Base-by-base conservation (phyloP, 2,113 vertebrate species). In the Tricholaema leucomelas region DNA sequence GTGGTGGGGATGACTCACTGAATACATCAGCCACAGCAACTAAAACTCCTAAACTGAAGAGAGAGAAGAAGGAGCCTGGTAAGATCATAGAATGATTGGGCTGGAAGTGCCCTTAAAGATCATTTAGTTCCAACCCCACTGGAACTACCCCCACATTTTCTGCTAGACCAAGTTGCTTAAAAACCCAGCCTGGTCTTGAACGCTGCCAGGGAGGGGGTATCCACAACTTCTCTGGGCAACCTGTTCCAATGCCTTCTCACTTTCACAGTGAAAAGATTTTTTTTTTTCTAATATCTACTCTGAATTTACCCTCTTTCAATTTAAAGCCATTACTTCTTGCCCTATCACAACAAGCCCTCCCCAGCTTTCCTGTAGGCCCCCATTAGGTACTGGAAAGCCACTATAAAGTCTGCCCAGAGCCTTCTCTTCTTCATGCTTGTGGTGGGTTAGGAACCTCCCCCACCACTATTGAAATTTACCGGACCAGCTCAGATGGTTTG, bases 11-110 rank as follows among this genome's bases (percentile, higher is more conserved):
- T 85, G 98, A 98, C 64, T 81, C 98, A 8, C 54, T 97, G 64
- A 97, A 97, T 55, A 94, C 96, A 9, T 92, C 96, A 71, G 95
- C 96, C 61, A 87, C 97, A 80, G 54, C 96, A 90, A 56, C 83
- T 87, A 98, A 98, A 96, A 90, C 94, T 24, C 95, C 95, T 97
- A 99, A 98, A 54, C 97, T 93, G 96, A 99, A 99, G 96, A 98
- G 97, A 85, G 99, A 99, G 93, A 99, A 98, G 93, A 99, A 99
- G 87, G 99, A 99, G 64, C 98, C 99, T 16, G 98, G 99, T 99
- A 79, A 97, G 97, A 88, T 55, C 27, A 38, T 28, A 46, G 42
- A 20, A 50, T 50, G 33, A 33, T 28, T 70, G 25, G 12, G 42
- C 16, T 46, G 30, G 40, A 66, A 46, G 13, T 14, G 31, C n/a